Conservation (phyloP, 2,888 invertebrate species). For the Clitarchus hookeri region DNA sequence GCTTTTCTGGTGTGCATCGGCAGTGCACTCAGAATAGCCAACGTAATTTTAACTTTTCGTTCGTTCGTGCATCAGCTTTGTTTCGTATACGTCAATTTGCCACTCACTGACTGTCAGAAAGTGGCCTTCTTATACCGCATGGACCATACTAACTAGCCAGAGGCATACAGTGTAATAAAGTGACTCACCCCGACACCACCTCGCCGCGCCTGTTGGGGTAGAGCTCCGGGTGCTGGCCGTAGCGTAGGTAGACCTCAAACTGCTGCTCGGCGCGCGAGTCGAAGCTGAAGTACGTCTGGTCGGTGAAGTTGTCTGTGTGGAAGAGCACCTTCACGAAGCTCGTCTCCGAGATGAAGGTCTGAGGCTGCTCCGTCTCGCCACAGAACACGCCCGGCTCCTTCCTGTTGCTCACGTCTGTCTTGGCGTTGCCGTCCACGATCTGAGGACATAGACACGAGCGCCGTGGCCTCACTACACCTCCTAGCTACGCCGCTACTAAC, state of each 20-base stretch:
- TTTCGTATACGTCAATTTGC: no score
- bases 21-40: no score
- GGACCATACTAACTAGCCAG: no score
- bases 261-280: constrained; percentile 89
- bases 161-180: no score
- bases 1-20: no score
- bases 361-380: constrained; percentile 91
- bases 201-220: constrained; percentile 90
- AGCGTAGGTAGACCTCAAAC: constrained; percentile 85
- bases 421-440: constrained; percentile 90
- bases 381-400: constrained; percentile 90
- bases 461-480: no score
- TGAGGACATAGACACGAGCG: constrained; percentile 55
- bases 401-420: constrained; percentile 85
- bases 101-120: no score
- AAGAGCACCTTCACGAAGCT: constrained; percentile 90
- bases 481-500: no score
- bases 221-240: constrained; percentile 92
- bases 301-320: constrained; percentile 91
- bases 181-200: constrained; percentile 78
- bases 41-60: no score
- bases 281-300: constrained; percentile 87
- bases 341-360: constrained; percentile 93
- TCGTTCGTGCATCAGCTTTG: no score
- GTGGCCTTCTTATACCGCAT: no score